Evolutionary conservation across 2,797 vertebrate species (phyloP), one percentile per base, ranked within the genome.

Genomic region (Coranthus polyacanthus): DNA sequence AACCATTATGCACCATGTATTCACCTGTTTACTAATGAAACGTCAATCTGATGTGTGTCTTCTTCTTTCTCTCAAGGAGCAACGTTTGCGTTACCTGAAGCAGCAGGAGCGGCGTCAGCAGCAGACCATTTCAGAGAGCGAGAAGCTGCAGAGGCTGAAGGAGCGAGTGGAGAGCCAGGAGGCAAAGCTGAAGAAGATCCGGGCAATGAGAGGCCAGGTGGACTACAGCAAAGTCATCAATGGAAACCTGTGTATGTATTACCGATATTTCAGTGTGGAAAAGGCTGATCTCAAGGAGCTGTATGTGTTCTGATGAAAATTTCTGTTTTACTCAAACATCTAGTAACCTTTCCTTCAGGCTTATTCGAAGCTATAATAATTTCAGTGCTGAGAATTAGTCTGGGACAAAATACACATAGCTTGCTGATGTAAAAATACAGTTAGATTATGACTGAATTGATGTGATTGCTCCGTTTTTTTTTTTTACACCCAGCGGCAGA

Each of bases 201-300:
- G 97, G 4, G 96, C 98, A 71, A 97, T 98, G 96, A 94, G 97
- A 75, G 98, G 98, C 60, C 98, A 99, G 80, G 97, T 97, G 55
- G 98, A 99, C 90, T 98, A 98, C 90, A 98, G 96, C 95, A 99
- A 98, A 84, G 94, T 98, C 83, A 96, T 98, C 94, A 99, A 99
- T 3, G 97, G 97, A 84, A 98, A 96, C 81, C 85, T 99, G 86
- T 98, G 98, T 99, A 96, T 2, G 96, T 95, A 80, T 51, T 17
- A 43, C 18, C 8, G 6, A 6, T 29, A 29, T 29, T 29, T 29
- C 8, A 29, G 26, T 29, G 8, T 29, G 6, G 6, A 5, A 29
- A 29, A 29, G n/a, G 8, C 26, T 7, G 26, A 29, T 29, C 3
- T 6, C 26, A 24, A 24, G 26, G 8, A 5, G 8, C 1, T 29